A percentile compares a stretch with the other conserved stretches of the same genome.
Evolutionary conservation across 92 coral and sea anemone genomes (phyloP).

Genomic region (Palythoa heliodiscus): DNA sequence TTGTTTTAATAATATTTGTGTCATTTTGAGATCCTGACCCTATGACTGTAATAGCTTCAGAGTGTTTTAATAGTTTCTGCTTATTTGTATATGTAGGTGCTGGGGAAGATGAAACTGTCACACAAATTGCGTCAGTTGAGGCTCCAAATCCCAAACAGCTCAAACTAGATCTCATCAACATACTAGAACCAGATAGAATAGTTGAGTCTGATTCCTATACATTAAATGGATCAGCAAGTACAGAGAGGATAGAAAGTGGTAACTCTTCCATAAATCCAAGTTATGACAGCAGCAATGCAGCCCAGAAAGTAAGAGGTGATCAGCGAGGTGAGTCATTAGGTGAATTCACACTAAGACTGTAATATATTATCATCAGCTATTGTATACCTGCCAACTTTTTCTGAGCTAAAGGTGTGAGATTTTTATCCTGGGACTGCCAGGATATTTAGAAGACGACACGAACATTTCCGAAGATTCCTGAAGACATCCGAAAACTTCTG

Average conservation of each 20-base stretch:
- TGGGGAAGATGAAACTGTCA: background rate
- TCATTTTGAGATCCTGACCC: no score
- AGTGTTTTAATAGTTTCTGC: background rate
- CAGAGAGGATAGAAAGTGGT: background rate
- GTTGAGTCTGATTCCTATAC: background rate
- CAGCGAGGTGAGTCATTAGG: conserved; percentile 8
- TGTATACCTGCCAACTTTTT: no score
- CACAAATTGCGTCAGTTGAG: background rate
- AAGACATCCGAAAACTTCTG: no score
- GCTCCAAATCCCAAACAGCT: background rate
- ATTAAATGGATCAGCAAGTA: background rate
- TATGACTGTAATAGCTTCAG: background rate
- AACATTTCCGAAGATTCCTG: no score
- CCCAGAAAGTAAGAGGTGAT: background rate
- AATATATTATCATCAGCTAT: no score
- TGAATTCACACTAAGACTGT: background rate
- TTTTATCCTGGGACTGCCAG: no score
- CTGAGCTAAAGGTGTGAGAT: no score
- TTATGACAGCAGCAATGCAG: background rate
- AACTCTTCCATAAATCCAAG: background rate
- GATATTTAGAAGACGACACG: no score
- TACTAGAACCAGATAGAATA: conserved; percentile 3
- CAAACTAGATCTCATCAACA: conserved; percentile 3
- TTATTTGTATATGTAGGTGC: background rate
- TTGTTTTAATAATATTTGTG: no score